phyloP scores from a whole-genome alignment of 2,888 invertebrate species.

The Agrotis ipsilon region DNA sequence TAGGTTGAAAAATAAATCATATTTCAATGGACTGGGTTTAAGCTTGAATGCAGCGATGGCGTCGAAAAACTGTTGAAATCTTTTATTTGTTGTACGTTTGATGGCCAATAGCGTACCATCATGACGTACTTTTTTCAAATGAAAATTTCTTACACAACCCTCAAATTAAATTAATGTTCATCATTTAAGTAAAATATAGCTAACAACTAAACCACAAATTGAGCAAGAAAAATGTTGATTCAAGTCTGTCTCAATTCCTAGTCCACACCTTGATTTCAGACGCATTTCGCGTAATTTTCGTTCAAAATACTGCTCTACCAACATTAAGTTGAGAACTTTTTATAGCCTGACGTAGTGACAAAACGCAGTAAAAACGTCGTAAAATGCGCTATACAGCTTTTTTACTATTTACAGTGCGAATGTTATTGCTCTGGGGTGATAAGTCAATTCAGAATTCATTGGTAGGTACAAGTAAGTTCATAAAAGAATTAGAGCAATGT shows the following conservation, averaged over 20 bases:
- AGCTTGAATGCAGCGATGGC: too few relatives aligned
- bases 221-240: not conserved
- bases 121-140: too few relatives aligned
- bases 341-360: constrained; percentile 66
- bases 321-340: constrained; percentile 74
- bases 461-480: constrained; percentile 44
- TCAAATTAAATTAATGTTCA: too few relatives aligned
- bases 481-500: constrained; percentile 27
- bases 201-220: not conserved
- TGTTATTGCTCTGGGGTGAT: constrained; percentile 67
- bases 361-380: constrained; percentile 75
- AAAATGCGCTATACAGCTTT: constrained; percentile 73
- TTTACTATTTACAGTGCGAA: constrained; percentile 73
- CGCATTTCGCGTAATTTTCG: constrained; percentile 30
- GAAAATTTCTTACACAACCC: too few relatives aligned
- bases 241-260: not conserved
- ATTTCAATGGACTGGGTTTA: too few relatives aligned
- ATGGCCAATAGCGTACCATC: too few relatives aligned
- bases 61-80: too few relatives aligned
- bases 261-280: constrained; percentile 4
- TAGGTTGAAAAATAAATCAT: too few relatives aligned
- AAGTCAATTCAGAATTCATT: constrained; percentile 63
- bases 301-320: constrained; percentile 46
- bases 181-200: not conserved
- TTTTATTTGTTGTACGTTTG: too few relatives aligned